Evolutionary conservation across 2,888 invertebrate genomes (phyloP), one percentile per base, ranked within the genome.

Genomic region (Noctua fimbriata): DNA sequence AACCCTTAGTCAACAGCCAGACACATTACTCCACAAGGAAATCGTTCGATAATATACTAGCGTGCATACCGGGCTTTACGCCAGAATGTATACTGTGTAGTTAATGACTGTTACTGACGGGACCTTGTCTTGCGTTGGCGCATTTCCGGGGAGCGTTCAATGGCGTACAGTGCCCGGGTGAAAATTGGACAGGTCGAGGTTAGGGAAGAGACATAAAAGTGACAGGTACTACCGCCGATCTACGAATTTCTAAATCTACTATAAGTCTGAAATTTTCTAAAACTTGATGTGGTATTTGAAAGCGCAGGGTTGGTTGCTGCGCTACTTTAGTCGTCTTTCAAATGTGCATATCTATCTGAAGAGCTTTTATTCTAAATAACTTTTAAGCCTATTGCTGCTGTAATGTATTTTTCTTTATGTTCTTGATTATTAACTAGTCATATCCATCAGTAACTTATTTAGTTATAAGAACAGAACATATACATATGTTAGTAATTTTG

Each of bases 1-100:
- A 76, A 52, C 24, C 82, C 14, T 52, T 28, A 84, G 55, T 86
- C 32, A 70, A 71, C 60, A 49, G 6, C 16, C 24, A 73, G 32
- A 28, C 55, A 47, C 44, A 55, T 73, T 44, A 76, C 55, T 74
- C 24, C 52, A 55, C 73, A 58, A 79, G 86, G 82, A 86, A 86
- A 86, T 76, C 65, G 41, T 65, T 74, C 66, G 16, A 41, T 75
- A 74, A 71, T 73, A 74, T 69, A 85, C 41, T 28, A 69, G 63
- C 41, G 55, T 75, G 74, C 76, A 87, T 87, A 78, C 87, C 78
- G 87, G 88, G 88, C 88, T 75, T 78, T 70, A 73, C 69, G 87
- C 87, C 87, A 87, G 47, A 77, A 75, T 67, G 49, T 84, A 76
- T 71, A 84, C 87, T 78, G 65, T 76, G 77, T 82, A 75, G 81